Evolutionary conservation across 2,113 vertebrate species (phyloP), one percentile per base, ranked within the genome.

Genomic region (Nycticryphes semicollaris): DNA sequence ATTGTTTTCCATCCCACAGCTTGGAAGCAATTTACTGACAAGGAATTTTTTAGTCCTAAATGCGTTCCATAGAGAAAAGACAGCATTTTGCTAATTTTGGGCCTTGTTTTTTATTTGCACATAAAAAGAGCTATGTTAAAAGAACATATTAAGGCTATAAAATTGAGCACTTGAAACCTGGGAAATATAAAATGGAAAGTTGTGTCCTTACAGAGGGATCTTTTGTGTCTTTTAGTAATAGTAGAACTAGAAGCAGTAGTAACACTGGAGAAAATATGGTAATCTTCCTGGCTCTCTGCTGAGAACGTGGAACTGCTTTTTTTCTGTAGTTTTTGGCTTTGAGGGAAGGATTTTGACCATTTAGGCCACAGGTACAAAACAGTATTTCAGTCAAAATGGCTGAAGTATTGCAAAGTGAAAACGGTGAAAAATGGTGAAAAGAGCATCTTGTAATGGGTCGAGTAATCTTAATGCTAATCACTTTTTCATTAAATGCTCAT

Each of bases 201-300:
- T 67, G 2, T 62, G 9, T 39, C 10, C 4, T 14, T 37, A 41
- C 10, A 75, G 50, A 90, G 74, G 7, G 12, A 68, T 2, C 1
- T 79, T 9, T 51, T 67, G 6, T 70, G 23, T 53, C 31, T 67
- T 39, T 11, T 12, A 27, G 9, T 22, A 53, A 9, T 9, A 84
- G 39, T 12, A 81, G 7, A 3, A 59, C 7, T 4, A 37, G 33
- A 4, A 50, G 7, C 5, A 45, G 25, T 7, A 47, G 6, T 10
- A 77, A 23, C 7, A 51, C 3, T 25, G 11, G 4, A 22, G 8
- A 70, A 59, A 60, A 68, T 3, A 45, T 1, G 0, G 2, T 19
- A 31, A 1, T 25, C 8, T 60, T 51, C 7, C 19, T 86, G 69
- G 14, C 3, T 85, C 16, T 70, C 8, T 51, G 30, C 8, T 60